Base-by-base conservation (phyloP, 2,888 invertebrate species). In the Cyrtodaria siliqua region DNA sequence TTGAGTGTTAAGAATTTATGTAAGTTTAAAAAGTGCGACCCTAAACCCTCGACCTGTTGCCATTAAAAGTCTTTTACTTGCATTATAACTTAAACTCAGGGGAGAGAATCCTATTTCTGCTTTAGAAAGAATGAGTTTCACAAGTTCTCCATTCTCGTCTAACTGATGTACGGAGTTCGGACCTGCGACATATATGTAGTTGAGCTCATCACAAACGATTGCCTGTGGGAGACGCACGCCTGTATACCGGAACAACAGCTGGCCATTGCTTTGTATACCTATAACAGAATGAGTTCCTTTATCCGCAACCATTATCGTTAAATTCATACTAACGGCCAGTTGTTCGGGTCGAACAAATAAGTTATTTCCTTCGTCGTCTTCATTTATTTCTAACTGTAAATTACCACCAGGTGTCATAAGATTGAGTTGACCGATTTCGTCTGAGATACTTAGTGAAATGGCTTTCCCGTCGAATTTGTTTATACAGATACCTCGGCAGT, bases 401-500 rank as follows among this genome's bases (percentile, higher is more conserved):
- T 76, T 80, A 14, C 80, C 80, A 12, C 80, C 80, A 26, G 80
- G 80, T 16, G 80, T 80, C 33, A 80, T 24, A 24, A 80, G 53
- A 26, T 69, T 72, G 0, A 80, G 76, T 18, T 72, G 69, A 18
- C 80, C 80, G 12, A 59, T 47, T 3, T 66, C 72, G 2, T 76
- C 66, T 12, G 57, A 50, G 38, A 59, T 53, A 16, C 53, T 57
- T 14, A 79, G 14, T 3, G 76, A 29, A 12, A 80, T 49, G 9
- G 80, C 80, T 47, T 80, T 80, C 20, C 80, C 80, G n/a, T 80
- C 80, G 59, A 64, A 79, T 62, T 62, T 80, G 53, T 80, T 80
- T 1, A 80, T 61, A 44, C 68, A 61, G 42, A 80, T 63, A 1
- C 72, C 76, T 16, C 71, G 44, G 42, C 80, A 80, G 6, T 50